Percentiles rank a stretch among this genome's conserved stretches.
phyloP scores from a whole-genome alignment of 1,140 invertebrate genomes.

The Eriocheir sinensis region DNA sequence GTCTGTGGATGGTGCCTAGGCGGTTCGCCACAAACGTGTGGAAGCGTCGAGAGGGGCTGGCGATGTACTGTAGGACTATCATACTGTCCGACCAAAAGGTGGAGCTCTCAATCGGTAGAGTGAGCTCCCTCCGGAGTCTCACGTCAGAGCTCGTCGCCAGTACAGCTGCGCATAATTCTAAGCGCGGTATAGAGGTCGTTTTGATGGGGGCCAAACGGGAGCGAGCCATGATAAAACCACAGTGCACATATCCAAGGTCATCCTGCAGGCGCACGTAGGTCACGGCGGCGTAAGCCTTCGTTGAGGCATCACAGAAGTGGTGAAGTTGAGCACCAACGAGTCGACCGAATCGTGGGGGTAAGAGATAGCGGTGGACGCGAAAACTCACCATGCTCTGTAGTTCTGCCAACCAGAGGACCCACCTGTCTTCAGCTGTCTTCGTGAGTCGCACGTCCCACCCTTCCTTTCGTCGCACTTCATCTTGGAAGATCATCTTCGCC shows the following conservation, averaged over 20 bases:
- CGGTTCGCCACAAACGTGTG: conserved; percentile 37
- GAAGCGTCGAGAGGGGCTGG: not conserved
- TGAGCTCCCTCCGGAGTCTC: not conserved
- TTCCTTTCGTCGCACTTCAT: not conserved
- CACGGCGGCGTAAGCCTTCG: not conserved
- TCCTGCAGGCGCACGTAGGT: not conserved
- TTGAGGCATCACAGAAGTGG: too few species aligned
- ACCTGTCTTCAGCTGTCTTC: not conserved
- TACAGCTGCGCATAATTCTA: too few species aligned
- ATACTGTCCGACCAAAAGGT: conserved; percentile 8
- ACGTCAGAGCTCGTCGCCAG: too few species aligned
- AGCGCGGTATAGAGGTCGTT: too few species aligned
- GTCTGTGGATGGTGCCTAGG: not conserved
- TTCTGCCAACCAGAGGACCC: not conserved
- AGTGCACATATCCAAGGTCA: not conserved
- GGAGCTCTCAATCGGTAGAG: not conserved
- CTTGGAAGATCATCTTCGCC: not conserved
- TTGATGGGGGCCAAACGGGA: not conserved
- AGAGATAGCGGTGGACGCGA: not conserved
- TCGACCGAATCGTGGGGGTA: not conserved
- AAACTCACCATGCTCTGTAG: not conserved
- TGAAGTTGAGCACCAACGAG: too few species aligned
- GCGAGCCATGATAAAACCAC: not conserved
- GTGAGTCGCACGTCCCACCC: too few species aligned
- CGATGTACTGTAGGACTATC: not conserved